Percentiles rank a stretch among this genome's conserved stretches.
Conservation (phyloP, 2,888 invertebrate species). For the Exephanes ischioxanthus region DNA sequence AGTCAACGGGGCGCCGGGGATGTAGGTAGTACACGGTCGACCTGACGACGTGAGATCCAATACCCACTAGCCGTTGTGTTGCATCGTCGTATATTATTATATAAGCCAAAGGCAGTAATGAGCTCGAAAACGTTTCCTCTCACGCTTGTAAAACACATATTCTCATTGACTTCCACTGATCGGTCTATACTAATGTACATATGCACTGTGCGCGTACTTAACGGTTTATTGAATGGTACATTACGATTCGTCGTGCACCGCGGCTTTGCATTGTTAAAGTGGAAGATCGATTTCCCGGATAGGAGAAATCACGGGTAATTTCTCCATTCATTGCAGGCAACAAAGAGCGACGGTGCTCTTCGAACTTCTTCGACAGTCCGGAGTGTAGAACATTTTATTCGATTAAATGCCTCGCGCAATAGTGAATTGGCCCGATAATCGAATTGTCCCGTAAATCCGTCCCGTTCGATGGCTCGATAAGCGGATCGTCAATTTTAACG, state of each 20-base stretch:
- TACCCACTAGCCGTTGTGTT: conserved; percentile 23
- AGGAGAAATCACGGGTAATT: conserved; percentile 45
- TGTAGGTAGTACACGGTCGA: conserved; percentile 34
- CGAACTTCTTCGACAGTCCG: conserved; percentile 2
- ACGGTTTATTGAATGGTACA: conserved; percentile 59
- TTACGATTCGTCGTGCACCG: conserved; percentile 11
- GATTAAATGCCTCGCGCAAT: no score
- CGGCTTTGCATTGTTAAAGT: conserved; percentile 8
- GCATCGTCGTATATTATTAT: conserved; percentile 18
- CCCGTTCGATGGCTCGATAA: background rate
- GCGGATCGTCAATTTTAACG: background rate
- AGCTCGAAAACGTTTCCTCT: conserved; percentile 65
- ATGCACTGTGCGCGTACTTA: conserved; percentile 6
- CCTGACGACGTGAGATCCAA: conserved; percentile 39
- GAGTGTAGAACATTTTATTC: no score
- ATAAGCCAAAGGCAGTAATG: conserved; percentile 56
- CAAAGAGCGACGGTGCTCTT: background rate
- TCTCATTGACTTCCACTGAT: conserved; percentile 59
- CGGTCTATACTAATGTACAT: background rate
- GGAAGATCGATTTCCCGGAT: conserved; percentile 53
- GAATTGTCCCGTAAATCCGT: background rate
- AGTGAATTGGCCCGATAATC: no score
- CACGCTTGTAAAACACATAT: conserved; percentile 66
- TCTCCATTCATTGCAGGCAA: conserved; percentile 30
- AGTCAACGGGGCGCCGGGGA: conserved; percentile 62